Percentiles rank a stretch among this genome's conserved stretches.
Evolutionary conservation across 1,140 invertebrate genomes (phyloP).

Genomic region (Lordiphosa collinella): DNA sequence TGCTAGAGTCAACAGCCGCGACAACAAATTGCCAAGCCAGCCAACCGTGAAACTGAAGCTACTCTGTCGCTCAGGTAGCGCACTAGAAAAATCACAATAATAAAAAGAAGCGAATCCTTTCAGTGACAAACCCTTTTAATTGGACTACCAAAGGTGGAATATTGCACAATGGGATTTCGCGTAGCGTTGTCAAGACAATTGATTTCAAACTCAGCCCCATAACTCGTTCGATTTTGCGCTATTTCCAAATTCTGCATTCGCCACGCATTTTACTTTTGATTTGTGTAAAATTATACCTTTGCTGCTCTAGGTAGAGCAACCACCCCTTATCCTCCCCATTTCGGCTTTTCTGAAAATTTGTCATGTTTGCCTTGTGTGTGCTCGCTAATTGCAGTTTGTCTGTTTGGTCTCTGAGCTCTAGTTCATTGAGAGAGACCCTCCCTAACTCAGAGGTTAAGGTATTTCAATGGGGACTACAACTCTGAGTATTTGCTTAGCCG

Average conservation of each 20-base stretch:
- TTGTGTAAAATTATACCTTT: conserved; percentile 56
- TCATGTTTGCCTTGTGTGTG: conserved; percentile 46
- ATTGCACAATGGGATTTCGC: conserved; percentile 35
- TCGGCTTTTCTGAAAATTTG: conserved; percentile 14
- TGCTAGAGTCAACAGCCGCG: conserved; percentile 62
- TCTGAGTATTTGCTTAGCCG: conserved; percentile 40
- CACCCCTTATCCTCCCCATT: conserved; percentile 15
- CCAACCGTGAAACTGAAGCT: conserved; percentile 57
- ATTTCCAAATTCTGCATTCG: conserved; percentile 27
- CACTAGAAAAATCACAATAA: conserved; percentile 4
- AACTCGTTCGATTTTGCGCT: conserved; percentile 18
- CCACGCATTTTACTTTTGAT: conserved; percentile 45
- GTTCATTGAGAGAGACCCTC: no score
- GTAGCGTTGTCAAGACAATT: conserved; percentile 69
- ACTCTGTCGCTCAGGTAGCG: conserved; percentile 34
- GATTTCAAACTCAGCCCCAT: conserved; percentile 35
- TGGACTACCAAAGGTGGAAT: conserved; percentile 50
- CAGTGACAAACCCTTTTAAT: conserved; percentile 48
- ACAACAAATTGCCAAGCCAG: conserved; percentile 62
- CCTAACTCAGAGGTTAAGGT: conserved; percentile 18
- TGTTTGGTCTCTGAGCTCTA: conserved; percentile 17
- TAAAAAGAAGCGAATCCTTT: conserved; percentile 23
- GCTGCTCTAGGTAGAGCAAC: conserved; percentile 6
- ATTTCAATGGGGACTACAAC: conserved; percentile 5
- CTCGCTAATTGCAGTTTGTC: conserved; percentile 58